A percentile compares a stretch with the other conserved stretches of the same genome.
phyloP scores from a whole-genome alignment of 2,113 vertebrate species.

The Oreochromis niloticus region DNA sequence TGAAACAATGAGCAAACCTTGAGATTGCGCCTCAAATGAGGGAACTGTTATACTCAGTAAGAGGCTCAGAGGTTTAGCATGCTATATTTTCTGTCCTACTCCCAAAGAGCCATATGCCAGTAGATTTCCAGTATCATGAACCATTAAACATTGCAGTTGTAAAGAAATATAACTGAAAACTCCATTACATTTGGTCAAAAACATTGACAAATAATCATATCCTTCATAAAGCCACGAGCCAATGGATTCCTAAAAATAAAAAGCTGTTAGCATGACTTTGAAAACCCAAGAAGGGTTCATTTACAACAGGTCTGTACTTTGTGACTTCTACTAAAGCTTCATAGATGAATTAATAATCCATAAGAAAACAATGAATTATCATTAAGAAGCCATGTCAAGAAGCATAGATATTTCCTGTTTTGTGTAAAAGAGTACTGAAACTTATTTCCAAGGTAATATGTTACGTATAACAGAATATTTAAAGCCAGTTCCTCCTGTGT shows the following conservation, averaged over 20 bases:
- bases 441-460: not conserved
- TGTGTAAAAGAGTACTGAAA: not conserved
- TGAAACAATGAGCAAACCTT: not conserved
- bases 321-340: not conserved
- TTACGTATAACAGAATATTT: not conserved
- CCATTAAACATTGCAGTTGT: not conserved
- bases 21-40: not conserved
- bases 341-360: not conserved
- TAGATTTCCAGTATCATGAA: not conserved
- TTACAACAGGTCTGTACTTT: not conserved
- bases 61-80: not conserved
- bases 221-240: not conserved
- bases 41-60: not conserved
- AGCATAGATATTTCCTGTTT: not conserved
- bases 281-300: not conserved
- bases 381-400: not conserved
- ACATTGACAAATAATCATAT: not conserved
- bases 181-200: not conserved
- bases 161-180: not conserved
- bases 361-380: not conserved
- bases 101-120: too few relatives aligned
- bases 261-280: not conserved
- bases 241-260: not conserved
- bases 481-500: not conserved
- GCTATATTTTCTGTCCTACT: not conserved